Evolutionary conservation across 2,797 vertebrate species (phyloP), one percentile per base, ranked within the genome.

Genomic region (Acestrorhynchus altus): DNA sequence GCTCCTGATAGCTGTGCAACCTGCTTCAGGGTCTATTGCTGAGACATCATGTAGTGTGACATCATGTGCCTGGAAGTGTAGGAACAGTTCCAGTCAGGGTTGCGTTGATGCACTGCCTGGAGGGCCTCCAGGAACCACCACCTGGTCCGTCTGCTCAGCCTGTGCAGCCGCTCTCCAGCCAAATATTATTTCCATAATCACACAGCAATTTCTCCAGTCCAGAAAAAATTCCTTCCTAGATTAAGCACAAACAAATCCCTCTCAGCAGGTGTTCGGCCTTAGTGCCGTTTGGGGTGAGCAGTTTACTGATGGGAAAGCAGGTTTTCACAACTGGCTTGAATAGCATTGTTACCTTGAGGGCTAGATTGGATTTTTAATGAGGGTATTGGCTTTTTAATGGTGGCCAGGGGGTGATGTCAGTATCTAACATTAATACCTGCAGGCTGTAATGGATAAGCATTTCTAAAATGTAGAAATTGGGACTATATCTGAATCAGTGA

Each of bases 201-300:
- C 51, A 18, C 71, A 52, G 73, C 54, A 63, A 60, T 35, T 35
- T 35, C 31, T 35, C 2, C 31, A 35, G 31, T 35, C 31, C 31
- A 35, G 31, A 35, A 79, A 66, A 79, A 82, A 86, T 86, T 86
- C 84, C 78, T 87, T 83, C 85, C 82, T 69, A 85, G 87, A 87
- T 86, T 86, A 88, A 83, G 49, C 63, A 22, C 39, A 18, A 65
- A 59, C 75, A 86, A 87, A 85, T 83, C 84, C 80, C 76, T 2
- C 82, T 85, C 76, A 76, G 52, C 56, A 47, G 73, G 71, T 49
- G 13, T 68, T 81, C 57, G 61, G 78, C 57, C 46, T 69, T 60
- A 44, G 39, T 79, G 51, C 59, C 72, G 66, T 74, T 61, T 44
- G 31, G 49, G 76, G 52, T 78, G 56, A 52, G 76, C 1, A 26